Evolutionary conservation across 2,888 invertebrate genomes (phyloP), one percentile per base, ranked within the genome.

Genomic region (Tetanocera ferruginea): DNA sequence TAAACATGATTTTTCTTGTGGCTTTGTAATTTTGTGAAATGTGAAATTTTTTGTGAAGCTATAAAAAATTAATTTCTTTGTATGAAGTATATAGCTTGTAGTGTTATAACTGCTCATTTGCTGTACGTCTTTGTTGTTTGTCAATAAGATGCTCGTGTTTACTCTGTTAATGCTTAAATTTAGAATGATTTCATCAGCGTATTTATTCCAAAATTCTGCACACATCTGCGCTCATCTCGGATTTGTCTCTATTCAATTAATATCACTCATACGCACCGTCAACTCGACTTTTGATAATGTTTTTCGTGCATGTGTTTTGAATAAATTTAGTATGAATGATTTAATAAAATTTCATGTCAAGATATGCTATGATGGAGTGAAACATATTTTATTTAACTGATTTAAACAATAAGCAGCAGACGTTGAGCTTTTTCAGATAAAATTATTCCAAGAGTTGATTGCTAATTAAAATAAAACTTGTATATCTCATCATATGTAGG

Each of bases 231-330:
- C 5, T 11, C 43, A 11, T 14, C 11, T 43, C 37, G 19, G 67
- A 67, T 66, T 66, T 67, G 37, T 67, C 23, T 37, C n/a, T 19
- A 43, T 67, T 67, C 37, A 67, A 67, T 67, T 67, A 67, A 67
- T 43, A 67, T 67, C 37, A 23, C 43, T 34, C 67, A 19, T 37
- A 67, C n/a, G 37, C 67, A 37, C 19, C 62, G 17, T 5, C 62
- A 25, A 31, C 43, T 11, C 43, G 43, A 43, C 11, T 43, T 43
- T 43, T 4, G 43, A 37, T 1, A 37, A 37, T 37, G 8, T 37
- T 8, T 37, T 37, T 37, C 8, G 5, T 37, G 43, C 14, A 43
- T 43, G 43, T 43, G 43, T 43, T 11, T 43, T 43, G 43, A 43
- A 43, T 43, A 43, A 43, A 43, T 43, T 43, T 43, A 43, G 6